phyloP scores from a whole-genome alignment of 2,888 invertebrate species.

The Drosophila paranaensis region DNA sequence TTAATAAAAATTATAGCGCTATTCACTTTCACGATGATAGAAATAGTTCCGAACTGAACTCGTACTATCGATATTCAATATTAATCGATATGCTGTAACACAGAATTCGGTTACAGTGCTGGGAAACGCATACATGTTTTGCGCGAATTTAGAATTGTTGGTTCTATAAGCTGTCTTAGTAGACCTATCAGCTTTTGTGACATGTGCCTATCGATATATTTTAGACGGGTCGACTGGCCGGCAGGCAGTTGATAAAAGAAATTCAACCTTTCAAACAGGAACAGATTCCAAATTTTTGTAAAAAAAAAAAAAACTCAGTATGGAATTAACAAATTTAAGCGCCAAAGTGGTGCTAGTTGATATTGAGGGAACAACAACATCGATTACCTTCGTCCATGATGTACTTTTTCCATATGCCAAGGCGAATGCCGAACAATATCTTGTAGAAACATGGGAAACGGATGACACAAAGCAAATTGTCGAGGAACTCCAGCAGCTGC shows the following conservation, averaged over 20 bases:
- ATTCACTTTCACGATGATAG: constrained; percentile 48
- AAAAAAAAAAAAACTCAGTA: not conserved
- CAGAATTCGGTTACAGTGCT: not conserved
- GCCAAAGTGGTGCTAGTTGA: constrained; percentile 86
- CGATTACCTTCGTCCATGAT: constrained; percentile 91
- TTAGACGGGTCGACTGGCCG: not conserved
- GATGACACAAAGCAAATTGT: constrained; percentile 89
- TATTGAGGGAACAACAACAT: constrained; percentile 91
- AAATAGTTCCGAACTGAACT: constrained; percentile 34
- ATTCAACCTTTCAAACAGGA: not conserved
- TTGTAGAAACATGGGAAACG: constrained; percentile 90
- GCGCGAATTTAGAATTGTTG: not conserved
- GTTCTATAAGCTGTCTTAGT: not conserved
- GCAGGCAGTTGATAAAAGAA: not conserved
- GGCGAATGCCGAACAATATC: constrained; percentile 89
- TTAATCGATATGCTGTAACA: not conserved
- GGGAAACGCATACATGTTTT: not conserved
- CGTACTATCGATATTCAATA: constrained; percentile 31
- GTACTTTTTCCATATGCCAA: constrained; percentile 91
- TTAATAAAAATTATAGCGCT: constrained; percentile 40
- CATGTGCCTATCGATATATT: constrained; percentile 11
- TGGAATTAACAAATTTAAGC: constrained; percentile 37
- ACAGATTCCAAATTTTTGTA: not conserved
- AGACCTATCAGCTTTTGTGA: not conserved
- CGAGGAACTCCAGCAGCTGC: constrained; percentile 87